phyloP scores from a whole-genome alignment of 2,888 invertebrate genomes.

The Acronicta leporina region DNA sequence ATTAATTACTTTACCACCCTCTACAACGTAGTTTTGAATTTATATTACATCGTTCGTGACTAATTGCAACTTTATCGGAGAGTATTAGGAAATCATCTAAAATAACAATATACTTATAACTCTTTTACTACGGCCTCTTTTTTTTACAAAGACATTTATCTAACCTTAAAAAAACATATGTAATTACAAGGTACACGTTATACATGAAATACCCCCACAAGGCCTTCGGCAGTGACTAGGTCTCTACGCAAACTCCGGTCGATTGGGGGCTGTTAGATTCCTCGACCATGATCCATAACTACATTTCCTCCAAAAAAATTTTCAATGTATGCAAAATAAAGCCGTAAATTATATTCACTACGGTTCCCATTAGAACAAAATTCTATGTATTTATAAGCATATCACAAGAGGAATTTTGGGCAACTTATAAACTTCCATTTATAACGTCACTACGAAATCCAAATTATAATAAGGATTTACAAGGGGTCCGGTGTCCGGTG shows the following conservation, averaged over 20 bases:
- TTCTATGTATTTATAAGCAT: constrained; percentile 1
- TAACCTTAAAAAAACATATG: too few relatives aligned
- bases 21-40: constrained; percentile 27
- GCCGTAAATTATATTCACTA: constrained; percentile 1
- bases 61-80: constrained; percentile 4
- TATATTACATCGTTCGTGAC: constrained; percentile 7
- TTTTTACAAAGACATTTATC: too few relatives aligned
- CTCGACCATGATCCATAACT: not conserved
- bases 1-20: constrained; percentile 48
- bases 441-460: constrained; percentile 35
- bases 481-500: constrained; percentile 33
- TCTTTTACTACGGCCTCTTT: not conserved
- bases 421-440: constrained; percentile 49
- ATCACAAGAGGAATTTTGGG: constrained; percentile 8
- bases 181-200: not conserved
- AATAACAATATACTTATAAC: not conserved
- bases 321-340: constrained; percentile 11
- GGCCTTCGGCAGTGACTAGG: too few relatives aligned
- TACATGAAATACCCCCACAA: not conserved
- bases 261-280: constrained; percentile 1
- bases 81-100: constrained; percentile 1
- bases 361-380: constrained; percentile 7
- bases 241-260: constrained; percentile 1
- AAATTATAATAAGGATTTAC: constrained; percentile 51
- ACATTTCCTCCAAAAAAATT: constrained; percentile 11